Percentiles rank a stretch among this genome's conserved stretches.
Evolutionary conservation across 2,888 invertebrate species (phyloP).

Genomic region (Pharmacophagus antenor): DNA sequence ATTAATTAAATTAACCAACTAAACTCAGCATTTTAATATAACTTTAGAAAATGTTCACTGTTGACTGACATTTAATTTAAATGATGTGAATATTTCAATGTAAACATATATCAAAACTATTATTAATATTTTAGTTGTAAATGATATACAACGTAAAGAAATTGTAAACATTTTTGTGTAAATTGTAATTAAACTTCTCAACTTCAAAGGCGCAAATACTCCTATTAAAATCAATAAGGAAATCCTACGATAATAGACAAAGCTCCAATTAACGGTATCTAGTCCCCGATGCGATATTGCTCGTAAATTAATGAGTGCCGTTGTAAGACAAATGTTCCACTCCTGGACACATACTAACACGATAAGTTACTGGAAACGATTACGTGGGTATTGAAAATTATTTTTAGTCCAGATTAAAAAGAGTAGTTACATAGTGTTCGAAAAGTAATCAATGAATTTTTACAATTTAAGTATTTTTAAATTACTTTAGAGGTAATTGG

Average conservation of each 20-base stretch:
- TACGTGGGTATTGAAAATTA: neutral
- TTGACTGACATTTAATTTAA: neutral
- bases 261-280: constrained; percentile 60
- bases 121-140: neutral
- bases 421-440: neutral
- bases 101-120: too few relatives aligned
- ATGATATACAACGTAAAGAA: neutral
- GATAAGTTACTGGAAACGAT: constrained; percentile 40
- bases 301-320: constrained; percentile 67
- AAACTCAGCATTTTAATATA: constrained; percentile 10
- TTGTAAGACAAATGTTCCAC: constrained; percentile 68
- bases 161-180: neutral
- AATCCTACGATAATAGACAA: constrained; percentile 57
- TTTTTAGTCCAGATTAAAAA: neutral
- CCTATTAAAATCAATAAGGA: constrained; percentile 46
- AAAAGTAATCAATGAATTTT: too few relatives aligned
- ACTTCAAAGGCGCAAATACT: constrained; percentile 35
- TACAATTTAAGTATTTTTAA: too few relatives aligned
- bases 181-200: neutral
- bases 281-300: constrained; percentile 59
- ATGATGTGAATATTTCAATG: neutral
- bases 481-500: too few relatives aligned
- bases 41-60: neutral
- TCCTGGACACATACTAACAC: constrained; percentile 49
- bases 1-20: constrained; percentile 16